phyloP scores from a whole-genome alignment of 2,888 invertebrate genomes.

The Acanthosepion esculentum region DNA sequence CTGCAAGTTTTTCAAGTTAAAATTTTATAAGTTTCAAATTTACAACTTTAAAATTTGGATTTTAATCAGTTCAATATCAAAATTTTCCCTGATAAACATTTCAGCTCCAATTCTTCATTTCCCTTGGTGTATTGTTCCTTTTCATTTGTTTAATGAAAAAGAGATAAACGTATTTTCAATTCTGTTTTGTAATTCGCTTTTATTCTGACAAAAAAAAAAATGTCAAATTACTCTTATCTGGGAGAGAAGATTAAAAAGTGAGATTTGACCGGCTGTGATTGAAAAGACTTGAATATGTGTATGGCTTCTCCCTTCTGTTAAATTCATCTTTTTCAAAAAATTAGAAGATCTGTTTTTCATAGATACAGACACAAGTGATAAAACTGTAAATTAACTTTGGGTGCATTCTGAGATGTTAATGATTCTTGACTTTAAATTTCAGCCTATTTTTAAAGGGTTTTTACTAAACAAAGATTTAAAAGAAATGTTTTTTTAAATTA shows the following conservation, averaged over 20 bases:
- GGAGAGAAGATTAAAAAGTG: not conserved
- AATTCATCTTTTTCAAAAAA: not conserved
- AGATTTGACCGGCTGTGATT: not conserved
- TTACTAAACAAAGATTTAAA: not conserved
- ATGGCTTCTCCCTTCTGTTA: not conserved
- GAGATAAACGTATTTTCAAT: not conserved
- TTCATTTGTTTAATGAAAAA: not conserved
- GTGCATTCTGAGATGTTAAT: not conserved
- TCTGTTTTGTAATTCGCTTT: not conserved
- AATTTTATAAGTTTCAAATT: conserved; percentile 33
- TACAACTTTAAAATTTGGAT: not conserved
- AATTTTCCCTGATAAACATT: not conserved
- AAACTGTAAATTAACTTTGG: conserved; percentile 13
- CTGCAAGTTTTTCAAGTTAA: not conserved
- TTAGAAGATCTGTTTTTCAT: not conserved
- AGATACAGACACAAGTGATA: not conserved
- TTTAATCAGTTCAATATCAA: not conserved
- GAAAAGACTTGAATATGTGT: not conserved
- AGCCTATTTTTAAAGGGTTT: not conserved
- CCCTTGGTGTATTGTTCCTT: not conserved
- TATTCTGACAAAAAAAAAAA: too few species aligned
- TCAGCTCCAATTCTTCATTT: not conserved
- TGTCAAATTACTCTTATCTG: conserved; percentile 16
- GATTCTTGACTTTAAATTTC: not conserved
- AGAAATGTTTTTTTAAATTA: too few species aligned